phyloP scores from a whole-genome alignment of 1,140 invertebrate species.

The Ips typographus region DNA sequence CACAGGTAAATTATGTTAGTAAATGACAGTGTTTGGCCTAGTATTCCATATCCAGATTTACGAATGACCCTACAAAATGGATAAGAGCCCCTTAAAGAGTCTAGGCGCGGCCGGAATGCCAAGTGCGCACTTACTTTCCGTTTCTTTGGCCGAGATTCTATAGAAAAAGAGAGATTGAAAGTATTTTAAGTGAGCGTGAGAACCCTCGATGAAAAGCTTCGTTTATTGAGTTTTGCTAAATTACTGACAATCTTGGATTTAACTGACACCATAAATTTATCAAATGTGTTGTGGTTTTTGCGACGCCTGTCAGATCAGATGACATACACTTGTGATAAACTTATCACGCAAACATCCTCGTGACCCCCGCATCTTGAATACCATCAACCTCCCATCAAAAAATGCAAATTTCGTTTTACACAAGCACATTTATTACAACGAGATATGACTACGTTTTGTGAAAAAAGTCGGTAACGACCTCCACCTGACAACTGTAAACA shows the following conservation, averaged over 20 bases:
- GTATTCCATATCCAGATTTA: background rate
- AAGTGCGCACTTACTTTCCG: slow-evolving; percentile 34
- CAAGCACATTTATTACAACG: background rate
- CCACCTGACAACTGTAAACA: slow-evolving; percentile 30
- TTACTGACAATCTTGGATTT: background rate
- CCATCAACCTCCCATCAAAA: too few relatives aligned
- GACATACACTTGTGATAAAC: too few relatives aligned
- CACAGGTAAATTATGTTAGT: background rate
- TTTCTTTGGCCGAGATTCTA: slow-evolving; percentile 30
- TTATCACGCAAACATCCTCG: too few relatives aligned
- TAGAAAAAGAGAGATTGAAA: slow-evolving; percentile 28
- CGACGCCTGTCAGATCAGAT: too few relatives aligned
- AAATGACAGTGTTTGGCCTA: background rate
- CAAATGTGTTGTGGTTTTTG: too few relatives aligned
- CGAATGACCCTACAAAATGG: background rate
- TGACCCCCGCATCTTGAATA: too few relatives aligned
- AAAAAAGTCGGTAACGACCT: slow-evolving; percentile 11
- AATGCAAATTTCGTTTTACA: background rate
- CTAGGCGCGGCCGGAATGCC: slow-evolving; percentile 29
- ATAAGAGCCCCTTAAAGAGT: slow-evolving; percentile 19
- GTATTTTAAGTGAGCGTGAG: slow-evolving; percentile 35
- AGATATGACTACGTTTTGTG: background rate
- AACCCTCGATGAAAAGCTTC: slow-evolving; percentile 16
- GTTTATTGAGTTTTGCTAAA: slow-evolving; percentile 12
- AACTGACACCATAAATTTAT: too few relatives aligned